Evolutionary conservation across 37 sponge, comb jelly and placozoan species (phyloP).

Genomic region (Oscarella lobularis): DNA sequence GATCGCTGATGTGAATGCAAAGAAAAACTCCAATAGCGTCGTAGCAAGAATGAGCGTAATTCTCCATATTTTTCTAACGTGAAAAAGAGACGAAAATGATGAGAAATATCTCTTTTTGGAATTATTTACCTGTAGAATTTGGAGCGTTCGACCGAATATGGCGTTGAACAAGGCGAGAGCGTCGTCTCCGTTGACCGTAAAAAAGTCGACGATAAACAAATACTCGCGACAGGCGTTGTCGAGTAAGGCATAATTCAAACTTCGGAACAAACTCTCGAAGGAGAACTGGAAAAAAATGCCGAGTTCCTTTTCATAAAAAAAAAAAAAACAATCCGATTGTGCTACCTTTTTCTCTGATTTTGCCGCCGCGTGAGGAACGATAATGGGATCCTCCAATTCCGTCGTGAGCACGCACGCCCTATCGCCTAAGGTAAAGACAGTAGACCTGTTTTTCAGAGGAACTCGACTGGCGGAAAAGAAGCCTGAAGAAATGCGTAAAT

Average conservation of each 20-base stretch:
- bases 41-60: slow-evolving; percentile 53
- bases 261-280: slow-evolving; percentile 82
- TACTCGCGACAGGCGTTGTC: slow-evolving; percentile 93
- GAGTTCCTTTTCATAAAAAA: too few relatives aligned
- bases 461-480: slow-evolving; percentile 43
- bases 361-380: slow-evolving; percentile 83
- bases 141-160: slow-evolving; percentile 58
- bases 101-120: background rate
- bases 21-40: slow-evolving; percentile 90
- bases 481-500: background rate
- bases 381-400: slow-evolving; percentile 89
- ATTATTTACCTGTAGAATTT: slow-evolving; percentile 1
- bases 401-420: slow-evolving; percentile 83
- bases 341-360: slow-evolving; percentile 63
- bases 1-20: slow-evolving; percentile 71
- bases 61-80: slow-evolving; percentile 40
- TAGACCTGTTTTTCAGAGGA: slow-evolving; percentile 71
- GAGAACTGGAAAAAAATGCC: slow-evolving; percentile 49
- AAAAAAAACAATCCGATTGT: too few relatives aligned
- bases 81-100: background rate
- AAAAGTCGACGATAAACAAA: slow-evolving; percentile 90
- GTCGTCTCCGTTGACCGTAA: slow-evolving; percentile 43
- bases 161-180: slow-evolving; percentile 73
- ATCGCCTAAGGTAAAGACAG: slow-evolving; percentile 83
- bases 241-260: slow-evolving; percentile 78